Evolutionary conservation across 2,113 vertebrate species (phyloP).

Genomic region (Nesospiza acunhae): DNA sequence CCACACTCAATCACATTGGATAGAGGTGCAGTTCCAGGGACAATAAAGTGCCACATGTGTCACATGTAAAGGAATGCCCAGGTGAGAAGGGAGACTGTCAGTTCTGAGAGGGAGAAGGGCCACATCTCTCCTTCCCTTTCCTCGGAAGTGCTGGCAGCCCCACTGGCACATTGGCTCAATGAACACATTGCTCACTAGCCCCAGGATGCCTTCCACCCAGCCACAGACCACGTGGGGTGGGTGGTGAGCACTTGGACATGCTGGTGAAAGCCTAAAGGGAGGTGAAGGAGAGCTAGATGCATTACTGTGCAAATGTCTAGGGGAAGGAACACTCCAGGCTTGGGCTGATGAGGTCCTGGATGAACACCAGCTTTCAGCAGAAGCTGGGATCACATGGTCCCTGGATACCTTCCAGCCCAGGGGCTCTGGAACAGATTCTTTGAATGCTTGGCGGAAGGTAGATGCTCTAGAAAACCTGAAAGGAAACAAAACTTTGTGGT

Average conservation of each 20-base stretch:
- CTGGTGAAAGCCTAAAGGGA: neutral
- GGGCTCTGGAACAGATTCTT: neutral
- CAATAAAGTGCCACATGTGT: neutral
- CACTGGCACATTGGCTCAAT: fast-evolving
- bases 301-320: neutral
- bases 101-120: neutral
- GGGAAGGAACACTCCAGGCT: neutral
- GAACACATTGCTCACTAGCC: fast-evolving
- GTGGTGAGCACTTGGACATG: neutral
- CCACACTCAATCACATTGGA: fast-evolving
- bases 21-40: neutral
- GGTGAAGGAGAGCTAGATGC: neutral
- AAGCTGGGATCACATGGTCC: neutral
- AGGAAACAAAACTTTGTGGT: neutral
- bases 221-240: too few species aligned
- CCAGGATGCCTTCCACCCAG: neutral
- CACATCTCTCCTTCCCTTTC: neutral
- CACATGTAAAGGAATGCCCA: neutral
- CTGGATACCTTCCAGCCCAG: neutral
- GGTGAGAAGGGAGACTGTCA: neutral
- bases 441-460: neutral
- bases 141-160: neutral
- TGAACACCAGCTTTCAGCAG: neutral
- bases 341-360: neutral
- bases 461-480: neutral